Evolutionary conservation across 2,888 invertebrate species (phyloP).

Genomic region (Mesoligia furuncula): DNA sequence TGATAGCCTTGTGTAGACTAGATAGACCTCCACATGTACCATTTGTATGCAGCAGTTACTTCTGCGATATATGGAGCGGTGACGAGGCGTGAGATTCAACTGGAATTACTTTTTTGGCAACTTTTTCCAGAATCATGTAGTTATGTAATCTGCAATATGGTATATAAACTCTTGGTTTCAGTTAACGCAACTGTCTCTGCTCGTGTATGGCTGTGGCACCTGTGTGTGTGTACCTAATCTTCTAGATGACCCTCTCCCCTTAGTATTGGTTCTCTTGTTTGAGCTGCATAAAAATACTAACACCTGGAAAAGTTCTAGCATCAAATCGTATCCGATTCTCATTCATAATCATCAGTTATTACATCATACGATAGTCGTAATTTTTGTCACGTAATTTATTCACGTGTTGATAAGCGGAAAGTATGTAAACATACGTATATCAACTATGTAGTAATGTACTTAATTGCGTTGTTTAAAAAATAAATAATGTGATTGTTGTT

Average conservation of each 20-base stretch:
- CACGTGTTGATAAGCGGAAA: constrained; percentile 32
- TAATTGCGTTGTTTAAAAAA: constrained; percentile 14
- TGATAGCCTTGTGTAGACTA: neutral
- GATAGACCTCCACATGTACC: constrained; percentile 1
- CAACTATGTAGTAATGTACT: constrained; percentile 8
- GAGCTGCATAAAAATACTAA: neutral
- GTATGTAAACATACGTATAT: constrained; percentile 19
- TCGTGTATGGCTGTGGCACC: no score
- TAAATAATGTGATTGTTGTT: constrained; percentile 8
- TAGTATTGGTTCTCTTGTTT: neutral
- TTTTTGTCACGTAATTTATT: constrained; percentile 34
- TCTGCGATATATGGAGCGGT: neutral
- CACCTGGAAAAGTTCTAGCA: constrained; percentile 21
- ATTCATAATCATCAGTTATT: neutral
- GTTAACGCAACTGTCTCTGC: no score
- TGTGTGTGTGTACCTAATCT: no score
- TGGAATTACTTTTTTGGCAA: neutral
- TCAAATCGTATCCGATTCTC: constrained; percentile 2
- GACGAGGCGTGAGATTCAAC: neutral
- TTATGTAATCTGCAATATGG: no score
- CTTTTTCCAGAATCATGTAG: no score
- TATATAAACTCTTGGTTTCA: no score
- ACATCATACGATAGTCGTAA: constrained; percentile 21
- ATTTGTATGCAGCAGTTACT: constrained; percentile 24
- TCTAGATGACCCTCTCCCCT: neutral